Evolutionary conservation across 2,888 invertebrate species (phyloP).

Genomic region (Drosophila nigritarsus): DNA sequence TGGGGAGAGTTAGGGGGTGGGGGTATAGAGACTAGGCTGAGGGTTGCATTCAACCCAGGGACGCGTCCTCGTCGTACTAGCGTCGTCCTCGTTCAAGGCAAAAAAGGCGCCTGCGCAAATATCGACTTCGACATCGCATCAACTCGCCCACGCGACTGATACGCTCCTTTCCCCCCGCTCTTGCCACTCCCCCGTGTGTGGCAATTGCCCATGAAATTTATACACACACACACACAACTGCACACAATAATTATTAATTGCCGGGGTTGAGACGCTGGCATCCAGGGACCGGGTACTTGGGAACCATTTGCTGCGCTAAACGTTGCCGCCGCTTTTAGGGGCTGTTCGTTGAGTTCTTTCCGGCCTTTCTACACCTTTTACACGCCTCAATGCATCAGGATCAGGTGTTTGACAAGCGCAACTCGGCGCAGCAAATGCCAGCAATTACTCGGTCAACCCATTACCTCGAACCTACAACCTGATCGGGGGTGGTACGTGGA

Average conservation of each 20-base stretch:
- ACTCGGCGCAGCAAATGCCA: constrained; percentile 31
- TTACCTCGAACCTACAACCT: neutral
- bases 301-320: constrained; percentile 12
- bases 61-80: constrained; percentile 50
- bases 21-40: neutral
- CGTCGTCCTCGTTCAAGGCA: constrained; percentile 53
- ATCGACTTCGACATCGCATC: constrained; percentile 13
- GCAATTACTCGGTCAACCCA: constrained; percentile 56
- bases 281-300: constrained; percentile 4
- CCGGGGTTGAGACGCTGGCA: constrained; percentile 42
- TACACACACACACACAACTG: constrained; percentile 61
- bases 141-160: constrained; percentile 65
- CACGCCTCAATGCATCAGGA: constrained; percentile 79
- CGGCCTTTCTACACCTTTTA: constrained; percentile 82
- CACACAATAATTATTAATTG: constrained; percentile 80
- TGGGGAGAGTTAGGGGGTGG: neutral
- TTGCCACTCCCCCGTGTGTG: constrained; percentile 6
- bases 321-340: constrained; percentile 26
- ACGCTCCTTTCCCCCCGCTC: constrained; percentile 2
- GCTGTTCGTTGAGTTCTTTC: constrained; percentile 47
- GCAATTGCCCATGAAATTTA: constrained; percentile 83
- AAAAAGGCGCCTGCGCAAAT: constrained; percentile 59
- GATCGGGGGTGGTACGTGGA: constrained; percentile 2
- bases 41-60: constrained; percentile 37
- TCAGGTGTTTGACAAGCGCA: constrained; percentile 81